Evolutionary conservation across 2,888 invertebrate genomes (phyloP).

Genomic region (Strigamia maritima): DNA sequence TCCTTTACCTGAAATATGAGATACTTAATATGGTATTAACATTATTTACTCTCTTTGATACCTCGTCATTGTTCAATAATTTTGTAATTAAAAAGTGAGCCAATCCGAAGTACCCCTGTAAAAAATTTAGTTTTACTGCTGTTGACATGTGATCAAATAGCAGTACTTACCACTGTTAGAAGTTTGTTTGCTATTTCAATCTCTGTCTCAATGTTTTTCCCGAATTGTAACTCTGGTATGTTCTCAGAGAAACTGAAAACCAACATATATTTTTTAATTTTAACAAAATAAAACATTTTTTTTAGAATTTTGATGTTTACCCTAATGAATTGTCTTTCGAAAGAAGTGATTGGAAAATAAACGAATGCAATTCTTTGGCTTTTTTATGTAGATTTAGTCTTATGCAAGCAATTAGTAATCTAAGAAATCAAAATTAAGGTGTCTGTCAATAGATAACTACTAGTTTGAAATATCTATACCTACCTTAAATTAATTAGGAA

Average conservation of each 20-base stretch:
- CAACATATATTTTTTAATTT: neutral
- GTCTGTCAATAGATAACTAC: neutral
- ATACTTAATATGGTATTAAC: neutral
- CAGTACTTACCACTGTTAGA: neutral
- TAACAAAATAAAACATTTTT: neutral
- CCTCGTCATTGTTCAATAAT: neutral
- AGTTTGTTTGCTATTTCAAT: neutral
- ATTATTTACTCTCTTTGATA: neutral
- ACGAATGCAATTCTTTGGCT: neutral
- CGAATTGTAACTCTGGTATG: neutral
- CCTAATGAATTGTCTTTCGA: neutral
- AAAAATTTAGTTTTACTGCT: neutral
- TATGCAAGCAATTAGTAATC: neutral
- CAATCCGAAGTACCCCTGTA: neutral
- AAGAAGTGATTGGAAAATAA: neutral
- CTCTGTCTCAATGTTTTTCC: neutral
- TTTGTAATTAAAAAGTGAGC: neutral
- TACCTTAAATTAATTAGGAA: neutral
- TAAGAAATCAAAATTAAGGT: neutral
- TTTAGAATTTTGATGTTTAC: neutral
- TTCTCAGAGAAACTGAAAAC: neutral
- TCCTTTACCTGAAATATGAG: neutral
- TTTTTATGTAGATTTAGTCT: neutral
- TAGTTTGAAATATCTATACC: neutral
- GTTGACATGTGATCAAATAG: neutral